These are phyloP conservation scores for Acanthaster planci DNA, from an alignment of 35 echinoderm and acorn worm species.

Conservation along the genomic window DNA sequence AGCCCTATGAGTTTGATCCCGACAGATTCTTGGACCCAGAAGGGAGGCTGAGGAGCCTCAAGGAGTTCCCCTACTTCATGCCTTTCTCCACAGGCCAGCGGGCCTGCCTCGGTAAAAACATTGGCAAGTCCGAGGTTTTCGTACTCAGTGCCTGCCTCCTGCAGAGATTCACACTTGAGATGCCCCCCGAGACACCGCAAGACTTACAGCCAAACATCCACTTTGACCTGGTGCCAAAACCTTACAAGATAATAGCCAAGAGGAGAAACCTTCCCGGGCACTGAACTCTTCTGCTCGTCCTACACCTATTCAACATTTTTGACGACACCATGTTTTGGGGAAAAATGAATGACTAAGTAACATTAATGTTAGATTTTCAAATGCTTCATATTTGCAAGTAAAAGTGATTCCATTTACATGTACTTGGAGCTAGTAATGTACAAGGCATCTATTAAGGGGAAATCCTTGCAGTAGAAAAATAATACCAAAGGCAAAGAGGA, in stretches of 20 bases:
- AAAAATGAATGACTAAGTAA: too few species aligned
- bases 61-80: conserved; percentile 91
- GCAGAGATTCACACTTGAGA: conserved; percentile 63
- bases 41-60: conserved; percentile 67
- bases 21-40: conserved; percentile 78
- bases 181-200: conserved; percentile 39
- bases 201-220: conserved; percentile 77
- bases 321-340: too few species aligned
- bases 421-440: too few species aligned
- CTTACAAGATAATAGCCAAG: conserved; percentile 72
- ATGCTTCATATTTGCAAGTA: too few species aligned
- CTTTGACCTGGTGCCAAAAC: conserved; percentile 93
- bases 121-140: conserved; percentile 86
- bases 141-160: conserved; percentile 79
- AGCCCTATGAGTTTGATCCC: conserved; percentile 76
- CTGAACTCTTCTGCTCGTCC: background rate
- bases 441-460: too few species aligned
- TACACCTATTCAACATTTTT: background rate
- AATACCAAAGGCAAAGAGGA: too few species aligned
- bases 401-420: too few species aligned
- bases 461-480: too few species aligned
- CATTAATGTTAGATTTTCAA: too few species aligned
- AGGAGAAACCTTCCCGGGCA: conserved; percentile 13
- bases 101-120: conserved; percentile 92
- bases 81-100: conserved; percentile 94